A percentile compares a stretch with the other conserved stretches of the same genome.
Evolutionary conservation across 2,888 invertebrate genomes (phyloP).

Genomic region (Cephus pulcher): DNA sequence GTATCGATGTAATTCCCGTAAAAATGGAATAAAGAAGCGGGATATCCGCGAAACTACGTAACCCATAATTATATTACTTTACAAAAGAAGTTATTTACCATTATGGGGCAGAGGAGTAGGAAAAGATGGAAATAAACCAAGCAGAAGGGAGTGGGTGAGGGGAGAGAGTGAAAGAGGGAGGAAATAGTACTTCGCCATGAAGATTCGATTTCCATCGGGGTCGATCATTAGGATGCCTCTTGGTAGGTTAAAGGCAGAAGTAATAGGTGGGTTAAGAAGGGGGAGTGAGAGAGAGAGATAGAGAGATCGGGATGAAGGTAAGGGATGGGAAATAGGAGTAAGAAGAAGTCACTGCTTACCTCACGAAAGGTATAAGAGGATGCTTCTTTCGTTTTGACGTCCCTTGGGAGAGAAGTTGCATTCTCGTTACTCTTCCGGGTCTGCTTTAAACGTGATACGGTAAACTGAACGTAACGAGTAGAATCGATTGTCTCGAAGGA

Average conservation of each 20-base stretch:
- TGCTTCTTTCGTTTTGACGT: no score
- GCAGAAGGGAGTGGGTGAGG: background rate
- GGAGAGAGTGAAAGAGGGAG: background rate
- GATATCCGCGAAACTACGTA: slow-evolving; percentile 38
- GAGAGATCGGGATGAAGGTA: slow-evolving; percentile 8
- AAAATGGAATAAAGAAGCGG: slow-evolving; percentile 41
- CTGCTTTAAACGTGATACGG: no score
- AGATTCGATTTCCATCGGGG: slow-evolving; percentile 45
- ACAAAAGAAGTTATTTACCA: slow-evolving; percentile 38
- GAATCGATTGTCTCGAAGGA: no score
- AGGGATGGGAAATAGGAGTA: background rate
- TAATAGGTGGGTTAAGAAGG: slow-evolving; percentile 11
- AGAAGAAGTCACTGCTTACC: slow-evolving; percentile 16
- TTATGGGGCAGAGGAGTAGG: slow-evolving; percentile 29
- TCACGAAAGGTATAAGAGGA: no score
- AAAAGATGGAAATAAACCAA: slow-evolving; percentile 12
- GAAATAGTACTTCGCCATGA: slow-evolving; percentile 26
- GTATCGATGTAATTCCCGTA: slow-evolving; percentile 22
- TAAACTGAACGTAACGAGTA: no score
- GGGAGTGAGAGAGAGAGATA: slow-evolving; percentile 14
- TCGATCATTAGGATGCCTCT: slow-evolving; percentile 38
- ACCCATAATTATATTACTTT: slow-evolving; percentile 42
- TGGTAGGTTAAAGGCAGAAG: slow-evolving; percentile 6
- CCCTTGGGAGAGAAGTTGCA: no score
- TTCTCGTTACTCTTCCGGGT: no score